phyloP scores from a whole-genome alignment of 2,113 vertebrate species.

The Aix galericulata region DNA sequence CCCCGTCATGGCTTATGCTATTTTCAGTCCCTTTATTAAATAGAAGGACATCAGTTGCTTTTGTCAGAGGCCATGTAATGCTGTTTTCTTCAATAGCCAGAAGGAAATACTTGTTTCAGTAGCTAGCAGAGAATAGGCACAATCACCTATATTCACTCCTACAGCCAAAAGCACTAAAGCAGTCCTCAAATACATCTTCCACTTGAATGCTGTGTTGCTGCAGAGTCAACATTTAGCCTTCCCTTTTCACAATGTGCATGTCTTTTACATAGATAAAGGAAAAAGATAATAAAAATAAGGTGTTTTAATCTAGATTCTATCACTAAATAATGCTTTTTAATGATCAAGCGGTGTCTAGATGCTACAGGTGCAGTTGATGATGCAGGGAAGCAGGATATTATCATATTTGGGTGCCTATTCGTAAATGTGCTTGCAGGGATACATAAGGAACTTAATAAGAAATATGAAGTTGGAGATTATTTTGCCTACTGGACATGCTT shows the following conservation, averaged over 20 bases:
- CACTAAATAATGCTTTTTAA: not conserved
- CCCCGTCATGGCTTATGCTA: not conserved
- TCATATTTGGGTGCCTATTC: not conserved
- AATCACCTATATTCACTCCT: not conserved
- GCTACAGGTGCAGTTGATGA: not conserved
- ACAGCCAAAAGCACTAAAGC: not conserved
- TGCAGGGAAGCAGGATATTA: not conserved
- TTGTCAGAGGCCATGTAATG: conserved; percentile 1
- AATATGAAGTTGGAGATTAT: not conserved
- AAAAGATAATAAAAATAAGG: not conserved
- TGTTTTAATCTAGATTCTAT: not conserved
- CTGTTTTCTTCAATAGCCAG: conserved; percentile 20
- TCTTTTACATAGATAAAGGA: not conserved
- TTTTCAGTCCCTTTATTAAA: conserved; percentile 24
- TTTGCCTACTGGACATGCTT: not conserved
- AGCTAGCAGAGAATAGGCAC: not conserved
- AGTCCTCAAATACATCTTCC: not conserved
- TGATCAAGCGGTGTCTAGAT: not conserved
- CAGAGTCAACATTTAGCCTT: not conserved
- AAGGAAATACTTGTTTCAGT: conserved; percentile 6
- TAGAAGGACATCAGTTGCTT: not conserved
- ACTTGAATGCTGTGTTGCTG: not conserved
- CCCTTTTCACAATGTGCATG: not conserved
- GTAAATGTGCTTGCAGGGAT: not conserved
- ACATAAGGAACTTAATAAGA: not conserved